phyloP scores from a whole-genome alignment of 2,113 vertebrate species.

The Percopsis transmontana region DNA sequence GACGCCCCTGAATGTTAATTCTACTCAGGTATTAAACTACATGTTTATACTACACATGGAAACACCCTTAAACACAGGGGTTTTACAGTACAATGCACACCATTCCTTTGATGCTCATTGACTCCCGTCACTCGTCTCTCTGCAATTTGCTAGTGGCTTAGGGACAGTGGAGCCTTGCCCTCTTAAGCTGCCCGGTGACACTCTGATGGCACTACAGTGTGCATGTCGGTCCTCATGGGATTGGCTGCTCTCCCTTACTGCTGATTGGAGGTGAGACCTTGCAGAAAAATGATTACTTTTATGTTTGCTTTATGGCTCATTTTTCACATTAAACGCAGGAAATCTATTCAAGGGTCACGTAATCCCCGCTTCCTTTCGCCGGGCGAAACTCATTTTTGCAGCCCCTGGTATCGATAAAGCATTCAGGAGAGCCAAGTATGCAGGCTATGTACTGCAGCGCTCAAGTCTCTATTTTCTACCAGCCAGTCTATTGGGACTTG shows the following conservation, averaged over 20 bases:
- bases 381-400: conserved; percentile 58
- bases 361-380: conserved; percentile 53
- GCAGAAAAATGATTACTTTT: conserved; percentile 80
- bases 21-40: no score
- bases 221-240: conserved; percentile 66
- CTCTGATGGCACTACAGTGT: conserved; percentile 53
- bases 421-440: conserved; percentile 68
- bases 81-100: no score
- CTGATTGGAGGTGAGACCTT: conserved; percentile 76
- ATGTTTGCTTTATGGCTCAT: conserved; percentile 86
- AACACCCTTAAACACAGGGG: no score
- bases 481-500: conserved; percentile 67
- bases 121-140: conserved; percentile 28
- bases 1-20: no score
- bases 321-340: conserved; percentile 81
- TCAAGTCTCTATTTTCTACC: conserved; percentile 63
- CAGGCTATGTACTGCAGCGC: conserved; percentile 66
- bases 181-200: conserved; percentile 57
- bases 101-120: neutral
- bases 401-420: conserved; percentile 71
- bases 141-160: conserved; percentile 28
- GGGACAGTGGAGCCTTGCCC: conserved; percentile 57
- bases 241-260: conserved; percentile 49
- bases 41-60: no score
- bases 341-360: conserved; percentile 81